Conservation (phyloP, 1,140 invertebrate species). For the Dendrolimus kikuchii region DNA sequence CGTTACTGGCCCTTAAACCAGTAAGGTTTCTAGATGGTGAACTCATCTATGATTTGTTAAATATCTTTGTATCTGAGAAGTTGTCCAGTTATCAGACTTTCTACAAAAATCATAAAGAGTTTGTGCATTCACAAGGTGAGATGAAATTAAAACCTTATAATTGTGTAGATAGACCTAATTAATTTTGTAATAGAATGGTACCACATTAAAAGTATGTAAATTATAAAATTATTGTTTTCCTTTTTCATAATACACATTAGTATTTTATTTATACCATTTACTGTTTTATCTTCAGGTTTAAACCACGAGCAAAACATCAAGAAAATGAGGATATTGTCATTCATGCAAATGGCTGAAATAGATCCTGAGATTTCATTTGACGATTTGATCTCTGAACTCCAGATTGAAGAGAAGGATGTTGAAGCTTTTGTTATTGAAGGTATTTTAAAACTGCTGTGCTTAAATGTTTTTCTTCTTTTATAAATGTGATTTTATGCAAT, state of each 20-base stretch:
- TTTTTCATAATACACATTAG: constrained; percentile 1
- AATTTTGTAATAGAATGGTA: too few relatives aligned
- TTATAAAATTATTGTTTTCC: neutral
- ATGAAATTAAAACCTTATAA: too few relatives aligned
- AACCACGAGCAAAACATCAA: constrained; percentile 96
- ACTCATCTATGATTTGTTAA: constrained; percentile 95
- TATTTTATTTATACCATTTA: neutral
- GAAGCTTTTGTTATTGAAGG: constrained; percentile 98
- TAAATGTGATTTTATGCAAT: too few relatives aligned
- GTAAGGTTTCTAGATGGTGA: constrained; percentile 97
- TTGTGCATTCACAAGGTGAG: constrained; percentile 88
- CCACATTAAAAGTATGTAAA: too few relatives aligned
- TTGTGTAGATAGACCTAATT: neutral
- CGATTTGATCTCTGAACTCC: constrained; percentile 89
- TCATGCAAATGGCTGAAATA: constrained; percentile 96
- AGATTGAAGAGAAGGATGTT: constrained; percentile 89
- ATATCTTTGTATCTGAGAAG: constrained; percentile 96
- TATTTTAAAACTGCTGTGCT: constrained; percentile 40
- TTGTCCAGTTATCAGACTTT: constrained; percentile 92
- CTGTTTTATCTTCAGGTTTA: constrained; percentile 75
- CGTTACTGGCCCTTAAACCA: constrained; percentile 92
- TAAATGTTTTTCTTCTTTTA: too few relatives aligned
- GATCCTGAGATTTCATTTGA: constrained; percentile 93
- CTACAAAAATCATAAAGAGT: constrained; percentile 94
- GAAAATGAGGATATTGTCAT: constrained; percentile 96